Evolutionary conservation across 2,888 invertebrate species (phyloP).

Genomic region (Phrixothrix hirtus): DNA sequence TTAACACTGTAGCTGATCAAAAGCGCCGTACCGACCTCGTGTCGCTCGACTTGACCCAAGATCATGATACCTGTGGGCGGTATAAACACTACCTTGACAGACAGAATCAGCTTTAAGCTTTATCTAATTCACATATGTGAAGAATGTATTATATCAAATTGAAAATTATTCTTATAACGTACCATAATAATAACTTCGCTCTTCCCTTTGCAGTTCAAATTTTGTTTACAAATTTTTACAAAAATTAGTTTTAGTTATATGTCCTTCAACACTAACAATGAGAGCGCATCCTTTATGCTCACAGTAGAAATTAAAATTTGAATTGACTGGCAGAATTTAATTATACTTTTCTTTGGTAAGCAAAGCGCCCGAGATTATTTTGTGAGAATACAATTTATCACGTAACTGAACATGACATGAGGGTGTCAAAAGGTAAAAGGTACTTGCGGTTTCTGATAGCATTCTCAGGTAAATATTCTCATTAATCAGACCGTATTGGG

Average conservation of each 20-base stretch:
- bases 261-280: no score
- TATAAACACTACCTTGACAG: constrained; percentile 6
- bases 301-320: constrained; percentile 34
- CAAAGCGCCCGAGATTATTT: constrained; percentile 37
- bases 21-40: constrained; percentile 23
- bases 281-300: no score
- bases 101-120: constrained; percentile 16
- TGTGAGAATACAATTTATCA: constrained; percentile 48
- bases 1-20: constrained; percentile 24
- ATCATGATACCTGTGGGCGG: constrained; percentile 18
- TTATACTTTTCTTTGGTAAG: constrained; percentile 43
- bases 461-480: constrained; percentile 27
- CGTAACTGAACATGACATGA: constrained; percentile 47
- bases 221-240: no score
- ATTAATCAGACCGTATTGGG: constrained; percentile 28
- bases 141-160: no score
- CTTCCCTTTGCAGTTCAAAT: no score
- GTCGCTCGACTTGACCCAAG: constrained; percentile 19
- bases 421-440: constrained; percentile 48
- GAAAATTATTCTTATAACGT: no score
- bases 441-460: constrained; percentile 32
- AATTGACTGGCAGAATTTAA: constrained; percentile 51
- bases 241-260: no score
- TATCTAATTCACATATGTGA: constrained; percentile 10
- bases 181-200: no score